phyloP scores from a whole-genome alignment of 1,140 invertebrate species.

The Calephelis nemesis region DNA sequence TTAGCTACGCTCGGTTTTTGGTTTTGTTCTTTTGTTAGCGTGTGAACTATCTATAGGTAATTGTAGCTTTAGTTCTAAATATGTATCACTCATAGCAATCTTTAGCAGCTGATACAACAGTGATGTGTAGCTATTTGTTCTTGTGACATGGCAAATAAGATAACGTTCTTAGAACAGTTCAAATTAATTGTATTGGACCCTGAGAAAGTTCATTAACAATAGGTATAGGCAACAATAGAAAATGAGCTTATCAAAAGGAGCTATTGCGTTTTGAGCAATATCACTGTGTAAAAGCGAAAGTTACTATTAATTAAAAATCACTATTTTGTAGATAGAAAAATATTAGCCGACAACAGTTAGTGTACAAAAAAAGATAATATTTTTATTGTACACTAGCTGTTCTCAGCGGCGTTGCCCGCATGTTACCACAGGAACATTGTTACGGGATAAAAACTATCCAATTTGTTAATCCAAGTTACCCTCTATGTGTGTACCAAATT shows the following conservation, averaged over 20 bases:
- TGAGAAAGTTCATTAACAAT: constrained; percentile 9
- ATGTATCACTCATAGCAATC: not conserved
- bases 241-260: constrained; percentile 1
- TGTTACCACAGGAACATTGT: too few relatives aligned
- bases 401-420: too few relatives aligned
- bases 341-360: too few relatives aligned
- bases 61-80: not conserved
- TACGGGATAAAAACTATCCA: too few relatives aligned
- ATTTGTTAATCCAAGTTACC: too few relatives aligned
- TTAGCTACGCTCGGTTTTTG: constrained; percentile 8
- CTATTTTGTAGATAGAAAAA: too few relatives aligned
- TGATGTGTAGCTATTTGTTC: not conserved
- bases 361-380: too few relatives aligned
- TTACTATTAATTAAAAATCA: too few relatives aligned
- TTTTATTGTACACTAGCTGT: too few relatives aligned
- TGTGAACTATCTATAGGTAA: constrained; percentile 11
- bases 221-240: constrained; percentile 11
- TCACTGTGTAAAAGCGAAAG: too few relatives aligned
- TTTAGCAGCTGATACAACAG: not conserved
- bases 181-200: constrained; percentile 6
- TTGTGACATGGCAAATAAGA: not conserved
- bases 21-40: constrained; percentile 14
- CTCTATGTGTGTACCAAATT: too few relatives aligned
- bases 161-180: constrained; percentile 1
- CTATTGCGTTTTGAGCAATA: not conserved